Evolutionary conservation across 2,888 invertebrate genomes (phyloP), one percentile per base, ranked within the genome.

Genomic region (Platycheirus albimanus): DNA sequence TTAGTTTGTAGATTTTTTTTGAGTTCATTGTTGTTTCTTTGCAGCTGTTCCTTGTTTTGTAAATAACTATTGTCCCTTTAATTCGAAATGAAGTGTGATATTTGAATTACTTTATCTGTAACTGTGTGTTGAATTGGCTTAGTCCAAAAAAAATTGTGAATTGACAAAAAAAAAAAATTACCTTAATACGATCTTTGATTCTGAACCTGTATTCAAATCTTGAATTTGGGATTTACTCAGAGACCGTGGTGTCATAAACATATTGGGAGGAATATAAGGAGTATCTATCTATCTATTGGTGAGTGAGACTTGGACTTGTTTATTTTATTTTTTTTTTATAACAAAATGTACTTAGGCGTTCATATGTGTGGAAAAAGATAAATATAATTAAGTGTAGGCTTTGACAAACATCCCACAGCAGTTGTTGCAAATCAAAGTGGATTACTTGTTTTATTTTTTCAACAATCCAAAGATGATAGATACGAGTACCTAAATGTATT

Each of bases 1-100:
- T 81, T 66, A 81, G 77, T 67, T 66, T 30, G 81, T 76, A 30
- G 30, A 58, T 81, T 38, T 51, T 52, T 36, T 66, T 63, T 11
- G 24, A 11, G 41, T 2, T 30, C 19, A 13, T 41, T 75, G 75
- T 56, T 28, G 17, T 75, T 45, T 63, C 30, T 47, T 81, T 71
- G 77, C 81, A 77, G 81, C 71, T 81, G 77, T 81, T 77, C 77
- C 71, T 76, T 81, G 41, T 81, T 77, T 81, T 81, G 81, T 81
- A 77, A 81, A 81, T 81, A 81, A 45, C 36, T 33, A 33, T 43
- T 64, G 33, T 72, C 66, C 58, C 66, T 61, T 28, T 20, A 33
- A 17, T 45, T 71, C 71, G 77, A 24, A 71, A 71, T 77, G 71
- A 72, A 77, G 67, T 76, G 63, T 52, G 76, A 49, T 43, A 17